Base-by-base conservation (phyloP, 1,140 invertebrate genomes). In the Trichonephila clavata region DNA sequence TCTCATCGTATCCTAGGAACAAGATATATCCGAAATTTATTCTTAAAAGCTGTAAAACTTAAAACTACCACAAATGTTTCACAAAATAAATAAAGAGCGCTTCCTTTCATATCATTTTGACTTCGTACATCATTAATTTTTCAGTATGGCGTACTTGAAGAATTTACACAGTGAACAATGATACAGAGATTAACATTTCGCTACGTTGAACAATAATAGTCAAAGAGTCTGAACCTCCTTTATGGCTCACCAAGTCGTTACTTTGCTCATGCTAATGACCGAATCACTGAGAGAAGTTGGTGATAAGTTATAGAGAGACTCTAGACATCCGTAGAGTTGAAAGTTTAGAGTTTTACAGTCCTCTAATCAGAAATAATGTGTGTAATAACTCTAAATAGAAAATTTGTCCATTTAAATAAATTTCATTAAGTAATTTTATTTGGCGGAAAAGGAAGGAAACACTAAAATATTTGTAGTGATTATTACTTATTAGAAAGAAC, bases 111-210 rank as follows among this genome's bases (percentile, higher is more conserved):
- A 14, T 27, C 71, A 77, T 39, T 77, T 20, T 77, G 14, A 32
- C 71, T 83, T 83, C 27, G 21, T 83, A 83, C 20, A n/a, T 83
- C 81, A 83, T 83, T 83, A 83, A 83, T 83, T 83, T 20, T 59
- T 83, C 50, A 83, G 27, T 39, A 5, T 83, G 81, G 57, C 24
- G 43, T 77, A 77, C 71, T 77, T 77, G 71, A 77, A 77, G 71
- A 83, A 83, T 83, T 14, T 27, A 1, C 20, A 14, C 43, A 2
- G 21, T 50, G 81, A 18, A 83, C 50, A 83, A 83, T 83, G 80
- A 83, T 50, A 4, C 81, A 59, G n/a, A 43, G 81, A 83, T 83
- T 83, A 59, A 83, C 80, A 83, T 83, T 83, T 83, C 50, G 81
- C 43, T 83, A 27, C 50, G 21, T 59, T 83, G 81, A 83, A 83